phyloP scores from a whole-genome alignment of 2,888 invertebrate genomes.

The Helicoverpa assulta region DNA sequence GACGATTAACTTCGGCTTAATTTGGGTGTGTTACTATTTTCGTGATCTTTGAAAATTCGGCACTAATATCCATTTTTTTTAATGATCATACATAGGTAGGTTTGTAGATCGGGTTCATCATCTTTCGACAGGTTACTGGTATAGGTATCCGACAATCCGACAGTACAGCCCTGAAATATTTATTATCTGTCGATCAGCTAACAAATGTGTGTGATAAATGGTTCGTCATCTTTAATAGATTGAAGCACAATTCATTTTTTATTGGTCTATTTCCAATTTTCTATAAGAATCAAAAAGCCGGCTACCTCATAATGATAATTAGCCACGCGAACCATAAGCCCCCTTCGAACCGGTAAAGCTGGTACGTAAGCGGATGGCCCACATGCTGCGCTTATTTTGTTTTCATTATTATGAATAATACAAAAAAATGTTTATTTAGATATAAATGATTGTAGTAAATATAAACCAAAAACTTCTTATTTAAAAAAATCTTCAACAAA shows the following conservation, averaged over 20 bases:
- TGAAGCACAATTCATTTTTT: conserved; percentile 19
- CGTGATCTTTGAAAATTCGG: not conserved
- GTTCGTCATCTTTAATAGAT: conserved; percentile 10
- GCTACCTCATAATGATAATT: conserved; percentile 76
- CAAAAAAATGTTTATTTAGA: conserved; percentile 66
- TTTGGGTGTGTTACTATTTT: not conserved
- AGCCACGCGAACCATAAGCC: conserved; percentile 67
- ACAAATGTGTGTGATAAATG: not conserved
- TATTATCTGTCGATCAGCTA: not conserved
- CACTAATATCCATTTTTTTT: no score
- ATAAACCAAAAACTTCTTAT: no score
- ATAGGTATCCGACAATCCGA: no score
- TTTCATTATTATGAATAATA: conserved; percentile 75
- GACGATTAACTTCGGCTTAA: conserved; percentile 21
- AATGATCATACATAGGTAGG: no score
- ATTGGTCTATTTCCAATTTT: conserved; percentile 62
- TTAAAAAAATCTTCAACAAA: no score
- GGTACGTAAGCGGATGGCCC: conserved; percentile 46
- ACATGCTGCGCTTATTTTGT: conserved; percentile 75
- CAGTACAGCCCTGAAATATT: not conserved
- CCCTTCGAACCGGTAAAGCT: conserved; percentile 67
- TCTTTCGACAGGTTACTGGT: not conserved
- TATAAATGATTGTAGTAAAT: no score
- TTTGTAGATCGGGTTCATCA: no score
- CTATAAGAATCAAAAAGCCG: conserved; percentile 77